Conservation (phyloP, 2,797 vertebrate species). For the Bradypodion ventrale region DNA sequence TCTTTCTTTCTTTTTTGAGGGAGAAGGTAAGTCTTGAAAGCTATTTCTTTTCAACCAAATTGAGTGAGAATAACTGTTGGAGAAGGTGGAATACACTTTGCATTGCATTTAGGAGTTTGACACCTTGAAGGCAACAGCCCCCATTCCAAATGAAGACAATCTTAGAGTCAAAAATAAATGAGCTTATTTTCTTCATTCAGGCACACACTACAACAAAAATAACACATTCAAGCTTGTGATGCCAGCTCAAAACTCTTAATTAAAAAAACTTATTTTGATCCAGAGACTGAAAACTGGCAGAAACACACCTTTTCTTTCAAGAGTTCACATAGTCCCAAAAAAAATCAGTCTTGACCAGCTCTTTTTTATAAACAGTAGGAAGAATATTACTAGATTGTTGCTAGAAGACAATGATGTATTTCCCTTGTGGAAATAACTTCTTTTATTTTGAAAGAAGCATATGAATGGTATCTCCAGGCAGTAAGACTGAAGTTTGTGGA, state of each 20-base stretch:
- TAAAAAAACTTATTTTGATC: neutral
- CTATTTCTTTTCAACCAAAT: neutral
- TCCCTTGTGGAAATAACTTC: conserved; percentile 7
- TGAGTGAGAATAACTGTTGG: neutral
- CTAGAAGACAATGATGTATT: conserved; percentile 29
- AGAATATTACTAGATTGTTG: conserved; percentile 32
- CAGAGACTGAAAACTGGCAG: neutral
- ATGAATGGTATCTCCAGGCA: conserved; percentile 29
- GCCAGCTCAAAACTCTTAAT: neutral
- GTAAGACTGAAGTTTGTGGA: neutral
- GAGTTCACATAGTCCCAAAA: neutral
- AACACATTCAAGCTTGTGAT: neutral
- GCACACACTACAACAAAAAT: neutral
- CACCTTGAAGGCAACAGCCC: neutral
- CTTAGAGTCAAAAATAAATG: neutral
- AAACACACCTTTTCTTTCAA: neutral
- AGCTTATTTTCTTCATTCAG: neutral
- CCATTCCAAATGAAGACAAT: neutral
- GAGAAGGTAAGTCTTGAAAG: neutral
- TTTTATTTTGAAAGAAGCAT: conserved; percentile 15
- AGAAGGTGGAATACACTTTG: neutral
- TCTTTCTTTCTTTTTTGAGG: no score
- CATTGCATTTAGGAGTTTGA: neutral
- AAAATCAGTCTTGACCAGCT: neutral
- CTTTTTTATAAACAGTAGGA: conserved; percentile 13